These are phyloP conservation scores for Gibbula magus DNA, from an alignment of 2,888 invertebrate species.

Conservation along the genomic window DNA sequence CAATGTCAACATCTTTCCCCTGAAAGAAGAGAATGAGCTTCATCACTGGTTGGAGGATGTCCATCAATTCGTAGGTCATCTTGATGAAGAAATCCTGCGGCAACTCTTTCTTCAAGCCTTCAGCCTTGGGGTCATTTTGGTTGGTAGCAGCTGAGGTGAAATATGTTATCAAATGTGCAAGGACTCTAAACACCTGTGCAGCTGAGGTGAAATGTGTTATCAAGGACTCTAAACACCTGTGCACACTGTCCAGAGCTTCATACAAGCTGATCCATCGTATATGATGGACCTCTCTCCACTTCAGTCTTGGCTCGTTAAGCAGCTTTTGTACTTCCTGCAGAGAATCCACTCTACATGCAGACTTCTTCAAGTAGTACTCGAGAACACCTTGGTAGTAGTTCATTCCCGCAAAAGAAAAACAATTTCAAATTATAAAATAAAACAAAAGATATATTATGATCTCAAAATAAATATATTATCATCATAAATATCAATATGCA, in stretches of 20 bases:
- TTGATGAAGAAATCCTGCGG: constrained; percentile 34
- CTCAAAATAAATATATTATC: too few relatives aligned
- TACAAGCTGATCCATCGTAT: constrained; percentile 40
- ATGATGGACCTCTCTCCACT: constrained; percentile 37
- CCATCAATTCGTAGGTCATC: constrained; percentile 37
- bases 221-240: constrained; percentile 35
- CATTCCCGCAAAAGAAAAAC: constrained; percentile 17
- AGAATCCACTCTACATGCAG: constrained; percentile 28
- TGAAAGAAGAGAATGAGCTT: too few relatives aligned
- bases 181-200: constrained; percentile 33
- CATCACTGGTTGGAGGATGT: background rate
- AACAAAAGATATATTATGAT: too few relatives aligned
- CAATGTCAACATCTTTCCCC: background rate
- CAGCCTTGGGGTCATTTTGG: too few relatives aligned
- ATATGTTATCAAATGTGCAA: constrained; percentile 34
- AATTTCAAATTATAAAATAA: too few relatives aligned
- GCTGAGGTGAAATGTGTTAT: constrained; percentile 29
- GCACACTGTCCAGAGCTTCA: constrained; percentile 34
- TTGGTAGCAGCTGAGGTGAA: constrained; percentile 22
- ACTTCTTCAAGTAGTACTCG: constrained; percentile 42
- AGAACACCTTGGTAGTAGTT: constrained; percentile 32
- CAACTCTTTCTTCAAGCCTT: constrained; percentile 34
- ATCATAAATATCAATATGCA: too few relatives aligned
- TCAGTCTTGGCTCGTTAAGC: constrained; percentile 31
- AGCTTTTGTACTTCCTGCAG: constrained; percentile 33